A percentile compares a stretch with the other conserved stretches of the same genome.
phyloP scores from a whole-genome alignment of 2,888 invertebrate genomes.

The Torymus auratus region DNA sequence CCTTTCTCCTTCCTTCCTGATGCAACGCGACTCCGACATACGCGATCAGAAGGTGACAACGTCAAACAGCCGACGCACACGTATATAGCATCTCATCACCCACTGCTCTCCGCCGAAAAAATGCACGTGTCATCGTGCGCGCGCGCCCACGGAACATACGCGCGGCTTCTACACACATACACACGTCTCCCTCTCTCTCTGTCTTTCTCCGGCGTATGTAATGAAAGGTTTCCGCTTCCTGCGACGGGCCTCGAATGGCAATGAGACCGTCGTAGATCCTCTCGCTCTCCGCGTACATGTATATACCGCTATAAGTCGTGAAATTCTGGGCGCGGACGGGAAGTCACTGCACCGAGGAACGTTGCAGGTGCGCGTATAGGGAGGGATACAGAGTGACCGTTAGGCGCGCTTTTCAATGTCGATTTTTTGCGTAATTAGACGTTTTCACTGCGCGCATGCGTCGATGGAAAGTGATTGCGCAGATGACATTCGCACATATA shows the following conservation, averaged over 20 bases:
- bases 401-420: slow-evolving; percentile 21
- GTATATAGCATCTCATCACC: too few species aligned
- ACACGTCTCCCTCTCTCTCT: too few species aligned
- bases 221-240: slow-evolving; percentile 73
- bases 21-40: too few species aligned
- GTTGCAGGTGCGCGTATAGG: not conserved
- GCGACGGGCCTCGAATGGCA: slow-evolving; percentile 69
- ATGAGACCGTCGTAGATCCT: slow-evolving; percentile 62
- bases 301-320: slow-evolving; percentile 26
- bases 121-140: not conserved
- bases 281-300: slow-evolving; percentile 16
- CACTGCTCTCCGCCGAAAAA: not conserved
- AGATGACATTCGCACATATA: slow-evolving; percentile 3
- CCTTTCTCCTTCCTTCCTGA: too few species aligned
- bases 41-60: too few species aligned
- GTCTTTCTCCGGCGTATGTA: slow-evolving; percentile 61
- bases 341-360: slow-evolving; percentile 61
- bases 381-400: not conserved
- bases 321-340: slow-evolving; percentile 55
- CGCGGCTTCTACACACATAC: too few species aligned
- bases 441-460: slow-evolving; percentile 11
- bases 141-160: too few species aligned
- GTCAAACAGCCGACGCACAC: too few species aligned
- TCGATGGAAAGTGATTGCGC: slow-evolving; percentile 14
- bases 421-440: slow-evolving; percentile 39